These are phyloP conservation scores for Sebastes vulpes DNA, from an alignment of 2,797 vertebrate species.

Conservation along the genomic window DNA sequence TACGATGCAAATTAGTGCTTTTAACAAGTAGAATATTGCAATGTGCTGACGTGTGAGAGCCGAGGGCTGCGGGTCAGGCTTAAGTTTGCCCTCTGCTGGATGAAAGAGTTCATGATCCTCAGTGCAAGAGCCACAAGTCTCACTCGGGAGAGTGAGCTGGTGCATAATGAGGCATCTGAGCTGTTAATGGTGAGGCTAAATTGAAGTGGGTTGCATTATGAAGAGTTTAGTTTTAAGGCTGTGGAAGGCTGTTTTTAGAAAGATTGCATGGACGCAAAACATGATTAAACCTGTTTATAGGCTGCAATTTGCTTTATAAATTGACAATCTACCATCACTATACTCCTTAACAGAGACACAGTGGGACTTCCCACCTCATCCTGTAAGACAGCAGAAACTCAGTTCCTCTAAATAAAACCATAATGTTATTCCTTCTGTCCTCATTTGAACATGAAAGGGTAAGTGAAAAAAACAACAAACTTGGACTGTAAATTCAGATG, in stretches of 20 bases:
- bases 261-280: neutral
- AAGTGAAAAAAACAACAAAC: conserved; percentile 29
- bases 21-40: neutral
- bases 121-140: neutral
- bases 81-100: conserved; percentile 52
- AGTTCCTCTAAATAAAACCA: conserved; percentile 12
- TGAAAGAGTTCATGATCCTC: conserved; percentile 18
- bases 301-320: neutral
- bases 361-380: neutral
- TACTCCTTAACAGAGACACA: conserved; percentile 2
- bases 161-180: conserved; percentile 37
- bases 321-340: neutral
- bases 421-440: neutral
- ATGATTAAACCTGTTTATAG: neutral
- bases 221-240: neutral
- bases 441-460: conserved; percentile 16
- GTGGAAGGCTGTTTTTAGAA: neutral
- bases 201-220: conserved; percentile 12
- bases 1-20: conserved; percentile 9
- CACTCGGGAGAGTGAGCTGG: conserved; percentile 5
- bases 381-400: conserved; percentile 11
- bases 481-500: conserved; percentile 16
- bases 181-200: conserved; percentile 26
- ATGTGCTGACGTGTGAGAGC: conserved; percentile 12
- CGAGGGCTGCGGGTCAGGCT: conserved; percentile 5